phyloP scores from a whole-genome alignment of 2,888 invertebrate species.

The Lymantria dispar region DNA sequence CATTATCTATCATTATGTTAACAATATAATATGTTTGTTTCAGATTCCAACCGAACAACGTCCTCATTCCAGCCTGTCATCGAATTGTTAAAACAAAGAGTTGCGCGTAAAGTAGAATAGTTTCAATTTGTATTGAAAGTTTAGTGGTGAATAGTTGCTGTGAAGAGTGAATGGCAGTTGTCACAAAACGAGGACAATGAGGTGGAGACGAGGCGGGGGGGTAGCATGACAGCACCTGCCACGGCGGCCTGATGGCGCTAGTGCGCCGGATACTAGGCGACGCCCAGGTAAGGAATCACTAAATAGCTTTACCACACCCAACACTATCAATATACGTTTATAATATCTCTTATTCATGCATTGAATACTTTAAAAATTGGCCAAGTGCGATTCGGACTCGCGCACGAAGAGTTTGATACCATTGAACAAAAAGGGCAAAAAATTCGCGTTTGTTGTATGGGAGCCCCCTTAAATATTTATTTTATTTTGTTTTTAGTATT shows the following conservation, averaged over 20 bases:
- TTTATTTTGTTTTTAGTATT: too few species aligned
- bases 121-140: conserved; percentile 51
- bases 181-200: conserved; percentile 48
- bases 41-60: conserved; percentile 43
- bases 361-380: too few species aligned
- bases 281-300: conserved; percentile 85
- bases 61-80: conserved; percentile 34
- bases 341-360: too few species aligned
- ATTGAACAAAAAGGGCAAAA: too few species aligned
- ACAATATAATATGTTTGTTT: conserved; percentile 50
- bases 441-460: too few species aligned
- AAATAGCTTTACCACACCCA: background rate
- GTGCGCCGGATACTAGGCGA: conserved; percentile 93
- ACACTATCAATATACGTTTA: background rate
- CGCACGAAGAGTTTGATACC: too few species aligned
- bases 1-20: conserved; percentile 26
- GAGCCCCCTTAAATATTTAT: too few species aligned
- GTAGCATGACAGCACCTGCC: conserved; percentile 80
- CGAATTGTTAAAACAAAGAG: conserved; percentile 35
- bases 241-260: conserved; percentile 91
- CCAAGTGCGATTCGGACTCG: too few species aligned
- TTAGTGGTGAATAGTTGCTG: conserved; percentile 40
- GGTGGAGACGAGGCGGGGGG: conserved; percentile 63
- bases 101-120: conserved; percentile 53
- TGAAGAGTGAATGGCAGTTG: conserved; percentile 49